Conservation (phyloP, 2,888 invertebrate species). For the Pseudoips prasinana region DNA sequence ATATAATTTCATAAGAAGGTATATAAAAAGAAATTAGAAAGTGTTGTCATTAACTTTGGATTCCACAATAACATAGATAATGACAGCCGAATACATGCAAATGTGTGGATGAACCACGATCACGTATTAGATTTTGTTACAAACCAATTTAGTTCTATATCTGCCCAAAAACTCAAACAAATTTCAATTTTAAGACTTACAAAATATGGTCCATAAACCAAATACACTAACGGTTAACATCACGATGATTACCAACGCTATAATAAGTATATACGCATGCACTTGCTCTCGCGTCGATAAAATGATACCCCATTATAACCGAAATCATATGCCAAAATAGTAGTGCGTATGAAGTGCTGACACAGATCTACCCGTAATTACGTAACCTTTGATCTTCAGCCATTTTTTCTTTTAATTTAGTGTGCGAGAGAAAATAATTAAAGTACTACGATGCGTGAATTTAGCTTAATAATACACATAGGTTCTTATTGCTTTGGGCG, state of each 20-base stretch:
- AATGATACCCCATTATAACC: constrained; percentile 59
- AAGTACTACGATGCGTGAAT: too few relatives aligned
- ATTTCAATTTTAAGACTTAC: constrained; percentile 22
- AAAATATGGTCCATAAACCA: constrained; percentile 10
- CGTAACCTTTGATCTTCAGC: constrained; percentile 54
- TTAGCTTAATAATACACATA: too few relatives aligned
- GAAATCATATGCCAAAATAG: constrained; percentile 53
- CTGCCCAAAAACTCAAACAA: constrained; percentile 10
- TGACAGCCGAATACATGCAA: constrained; percentile 57
- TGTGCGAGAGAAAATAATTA: constrained; percentile 18
- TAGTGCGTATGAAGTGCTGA: constrained; percentile 39
- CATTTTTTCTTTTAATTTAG: constrained; percentile 25
- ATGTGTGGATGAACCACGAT: constrained; percentile 51
- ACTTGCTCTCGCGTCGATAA: constrained; percentile 51
- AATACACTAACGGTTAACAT: not conserved
- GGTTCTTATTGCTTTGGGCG: not conserved
- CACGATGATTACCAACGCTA: constrained; percentile 19
- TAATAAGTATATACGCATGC: constrained; percentile 60
- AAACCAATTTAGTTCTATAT: constrained; percentile 26
- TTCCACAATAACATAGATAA: constrained; percentile 47
- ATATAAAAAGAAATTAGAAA: constrained; percentile 49
- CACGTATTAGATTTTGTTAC: constrained; percentile 45
- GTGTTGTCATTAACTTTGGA: constrained; percentile 49
- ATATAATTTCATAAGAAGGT: too few relatives aligned
- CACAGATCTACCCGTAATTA: constrained; percentile 44